Conservation (phyloP, 2,888 invertebrate genomes). For the Gasteruption jaculator region DNA sequence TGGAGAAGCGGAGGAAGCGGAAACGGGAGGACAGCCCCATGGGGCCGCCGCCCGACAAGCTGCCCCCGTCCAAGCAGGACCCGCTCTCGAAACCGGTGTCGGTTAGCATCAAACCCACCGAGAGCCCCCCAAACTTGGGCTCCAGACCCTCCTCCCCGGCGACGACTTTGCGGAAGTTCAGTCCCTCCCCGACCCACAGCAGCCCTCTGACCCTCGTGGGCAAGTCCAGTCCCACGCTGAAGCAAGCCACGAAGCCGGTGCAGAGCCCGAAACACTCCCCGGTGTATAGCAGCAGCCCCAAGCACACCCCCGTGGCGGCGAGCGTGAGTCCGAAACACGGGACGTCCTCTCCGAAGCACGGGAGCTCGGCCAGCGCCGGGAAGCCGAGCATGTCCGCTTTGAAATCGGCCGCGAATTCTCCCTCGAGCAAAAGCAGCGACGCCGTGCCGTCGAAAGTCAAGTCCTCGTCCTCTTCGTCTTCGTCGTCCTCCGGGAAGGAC, state of each 20-base stretch:
- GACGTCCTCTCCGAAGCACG: constrained; percentile 76
- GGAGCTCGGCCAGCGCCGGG: constrained; percentile 66
- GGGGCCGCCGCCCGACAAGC: constrained; percentile 71
- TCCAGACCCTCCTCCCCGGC: constrained; percentile 65
- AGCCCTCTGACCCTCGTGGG: constrained; percentile 62
- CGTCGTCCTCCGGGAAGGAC: constrained; percentile 38
- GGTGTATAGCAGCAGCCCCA: constrained; percentile 69
- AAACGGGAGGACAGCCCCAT: constrained; percentile 75
- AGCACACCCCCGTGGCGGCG: constrained; percentile 65
- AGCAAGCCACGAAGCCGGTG: constrained; percentile 55
- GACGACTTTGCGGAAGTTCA: constrained; percentile 65
- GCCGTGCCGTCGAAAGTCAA: constrained; percentile 31
- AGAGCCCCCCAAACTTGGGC: constrained; percentile 55
- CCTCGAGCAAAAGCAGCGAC: constrained; percentile 46
- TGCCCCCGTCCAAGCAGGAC: constrained; percentile 67
- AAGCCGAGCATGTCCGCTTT: constrained; percentile 87
- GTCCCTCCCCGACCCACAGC: constrained; percentile 68
- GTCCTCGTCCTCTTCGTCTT: constrained; percentile 34
- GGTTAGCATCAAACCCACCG: constrained; percentile 69
- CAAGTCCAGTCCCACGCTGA: constrained; percentile 55
- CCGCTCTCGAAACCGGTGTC: constrained; percentile 68
- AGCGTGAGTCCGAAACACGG: constrained; percentile 74
- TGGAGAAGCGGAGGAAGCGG: constrained; percentile 70
- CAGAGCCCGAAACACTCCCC: constrained; percentile 75
- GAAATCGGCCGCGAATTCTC: constrained; percentile 65